A percentile compares a stretch with the other conserved stretches of the same genome.
Conservation (phyloP, 2,888 invertebrate genomes). For the Myathropa florea region DNA sequence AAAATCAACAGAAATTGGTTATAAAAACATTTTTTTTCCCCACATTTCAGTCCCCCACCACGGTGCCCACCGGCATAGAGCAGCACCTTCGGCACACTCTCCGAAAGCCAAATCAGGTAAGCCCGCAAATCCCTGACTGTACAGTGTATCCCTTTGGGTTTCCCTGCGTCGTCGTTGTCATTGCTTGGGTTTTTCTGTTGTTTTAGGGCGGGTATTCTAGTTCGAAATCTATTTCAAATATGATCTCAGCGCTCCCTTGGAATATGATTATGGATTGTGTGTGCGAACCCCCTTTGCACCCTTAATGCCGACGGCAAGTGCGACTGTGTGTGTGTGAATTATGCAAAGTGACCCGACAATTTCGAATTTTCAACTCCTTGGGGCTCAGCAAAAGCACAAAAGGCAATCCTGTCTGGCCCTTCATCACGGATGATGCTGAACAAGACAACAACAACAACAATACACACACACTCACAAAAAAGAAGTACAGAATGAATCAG, state of each 20-base stretch:
- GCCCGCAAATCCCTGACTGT: conserved; percentile 54
- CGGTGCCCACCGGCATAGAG: not conserved
- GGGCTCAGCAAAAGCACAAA: conserved; percentile 13
- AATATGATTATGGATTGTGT: conserved; percentile 46
- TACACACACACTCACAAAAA: not conserved
- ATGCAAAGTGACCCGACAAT: conserved; percentile 32
- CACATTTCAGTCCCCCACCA: not conserved
- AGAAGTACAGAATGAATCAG: not conserved
- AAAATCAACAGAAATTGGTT: conserved; percentile 63
- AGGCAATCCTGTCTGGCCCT: not conserved
- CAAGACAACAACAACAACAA: not conserved
- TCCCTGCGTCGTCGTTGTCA: not conserved
- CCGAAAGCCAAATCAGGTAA: conserved; percentile 61
- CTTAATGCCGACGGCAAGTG: conserved; percentile 9
- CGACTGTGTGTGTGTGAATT: not conserved
- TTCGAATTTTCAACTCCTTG: conserved; percentile 21
- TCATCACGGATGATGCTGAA: not conserved
- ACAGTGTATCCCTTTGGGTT: not conserved
- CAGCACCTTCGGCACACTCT: not conserved
- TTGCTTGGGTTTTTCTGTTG: conserved; percentile 19
- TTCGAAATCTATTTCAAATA: conserved; percentile 55
- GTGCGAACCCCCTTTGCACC: not conserved
- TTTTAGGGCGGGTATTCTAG: conserved; percentile 53
- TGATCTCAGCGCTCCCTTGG: conserved; percentile 28
- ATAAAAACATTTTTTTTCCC: conserved; percentile 57